Conservation (phyloP, 1,140 invertebrate species). For the Lasaia peninsularis region DNA sequence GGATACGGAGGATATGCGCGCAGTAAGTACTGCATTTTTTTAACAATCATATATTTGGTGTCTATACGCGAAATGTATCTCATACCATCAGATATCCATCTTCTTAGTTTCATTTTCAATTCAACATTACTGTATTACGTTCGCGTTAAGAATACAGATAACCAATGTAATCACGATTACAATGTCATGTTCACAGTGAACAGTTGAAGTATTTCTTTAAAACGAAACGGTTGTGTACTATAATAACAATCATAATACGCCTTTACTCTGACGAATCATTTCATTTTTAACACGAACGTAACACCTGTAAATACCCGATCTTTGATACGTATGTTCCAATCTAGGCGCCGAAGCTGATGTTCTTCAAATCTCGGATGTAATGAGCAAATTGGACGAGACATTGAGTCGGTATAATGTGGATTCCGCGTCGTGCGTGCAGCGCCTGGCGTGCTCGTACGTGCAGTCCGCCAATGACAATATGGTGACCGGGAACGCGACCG, state of each 20-base stretch:
- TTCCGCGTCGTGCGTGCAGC: conserved; percentile 86
- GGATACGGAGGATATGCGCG: conserved; percentile 83
- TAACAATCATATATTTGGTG: conserved; percentile 78
- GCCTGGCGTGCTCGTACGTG: conserved; percentile 86
- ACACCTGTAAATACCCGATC: not conserved
- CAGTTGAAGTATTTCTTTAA: too few species aligned
- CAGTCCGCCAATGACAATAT: conserved; percentile 82
- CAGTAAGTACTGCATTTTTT: conserved; percentile 76
- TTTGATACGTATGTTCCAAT: conserved; percentile 15
- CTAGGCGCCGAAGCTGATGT: conserved; percentile 81
- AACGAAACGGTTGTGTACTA: too few species aligned
- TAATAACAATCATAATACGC: too few species aligned
- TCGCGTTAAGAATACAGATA: too few species aligned
- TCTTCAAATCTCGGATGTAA: conserved; percentile 80
- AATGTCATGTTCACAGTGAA: too few species aligned
- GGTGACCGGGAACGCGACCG: conserved; percentile 79
- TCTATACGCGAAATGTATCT: too few species aligned
- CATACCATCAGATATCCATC: too few species aligned
- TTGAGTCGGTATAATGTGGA: conserved; percentile 86
- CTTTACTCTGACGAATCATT: too few species aligned
- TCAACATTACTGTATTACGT: too few species aligned
- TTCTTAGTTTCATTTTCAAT: too few species aligned
- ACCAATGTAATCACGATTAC: too few species aligned
- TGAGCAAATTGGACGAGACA: conserved; percentile 84
- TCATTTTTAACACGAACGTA: too few species aligned